phyloP scores from a whole-genome alignment of 1,140 invertebrate species.

The Lepidotrigona ventralis region DNA sequence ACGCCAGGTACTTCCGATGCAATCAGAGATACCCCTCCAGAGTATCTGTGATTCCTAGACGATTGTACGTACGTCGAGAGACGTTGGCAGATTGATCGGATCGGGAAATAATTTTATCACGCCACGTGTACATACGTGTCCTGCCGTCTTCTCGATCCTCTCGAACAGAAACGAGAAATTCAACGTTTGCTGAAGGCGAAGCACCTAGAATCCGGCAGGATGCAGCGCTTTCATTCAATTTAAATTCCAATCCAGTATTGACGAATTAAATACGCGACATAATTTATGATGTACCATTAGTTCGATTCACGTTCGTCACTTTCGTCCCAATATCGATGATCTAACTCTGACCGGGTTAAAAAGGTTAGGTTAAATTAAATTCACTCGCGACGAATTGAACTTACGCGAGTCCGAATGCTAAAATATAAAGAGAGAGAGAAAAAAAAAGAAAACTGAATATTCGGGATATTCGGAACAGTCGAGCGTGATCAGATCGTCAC shows the following conservation, averaged over 20 bases:
- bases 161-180: neutral
- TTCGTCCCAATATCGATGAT: neutral
- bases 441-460: too few species aligned
- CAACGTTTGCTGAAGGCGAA: neutral
- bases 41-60: slow-evolving; percentile 18
- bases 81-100: neutral
- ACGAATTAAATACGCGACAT: neutral
- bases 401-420: too few species aligned
- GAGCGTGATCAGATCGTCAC: neutral
- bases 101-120: neutral
- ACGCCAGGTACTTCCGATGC: slow-evolving; percentile 23
- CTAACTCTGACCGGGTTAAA: neutral
- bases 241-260: neutral
- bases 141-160: neutral
- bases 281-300: neutral
- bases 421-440: too few species aligned
- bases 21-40: slow-evolving; percentile 38
- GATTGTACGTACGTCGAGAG: neutral
- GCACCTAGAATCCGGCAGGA: neutral
- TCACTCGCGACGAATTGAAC: too few species aligned
- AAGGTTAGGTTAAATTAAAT: neutral
- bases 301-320: neutral
- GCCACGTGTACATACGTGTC: neutral
- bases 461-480: too few species aligned
- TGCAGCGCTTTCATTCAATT: neutral